Percentiles rank a stretch among this genome's conserved stretches.
Evolutionary conservation across 2,113 vertebrate species (phyloP).

Genomic region (Platanista minor): DNA sequence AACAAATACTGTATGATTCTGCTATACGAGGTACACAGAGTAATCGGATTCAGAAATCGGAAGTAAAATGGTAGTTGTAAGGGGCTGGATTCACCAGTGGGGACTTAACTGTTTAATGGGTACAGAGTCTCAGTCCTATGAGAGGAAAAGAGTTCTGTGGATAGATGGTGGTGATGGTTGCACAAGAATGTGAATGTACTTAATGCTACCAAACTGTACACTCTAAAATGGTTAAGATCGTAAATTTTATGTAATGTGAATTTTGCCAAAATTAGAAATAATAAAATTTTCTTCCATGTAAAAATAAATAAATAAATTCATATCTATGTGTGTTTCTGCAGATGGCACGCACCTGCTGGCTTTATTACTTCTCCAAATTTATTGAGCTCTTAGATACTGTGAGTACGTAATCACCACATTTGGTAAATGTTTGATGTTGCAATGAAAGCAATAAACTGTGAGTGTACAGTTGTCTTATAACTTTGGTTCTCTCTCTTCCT

Average conservation of each 20-base stretch:
- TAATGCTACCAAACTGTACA: background rate
- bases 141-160: background rate
- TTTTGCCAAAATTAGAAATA: constrained; percentile 11
- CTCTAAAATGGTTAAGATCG: background rate
- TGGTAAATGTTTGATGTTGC: constrained; percentile 42
- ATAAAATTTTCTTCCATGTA: background rate
- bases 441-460: background rate
- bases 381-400: constrained; percentile 98
- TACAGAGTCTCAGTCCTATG: background rate
- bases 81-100: background rate
- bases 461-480: background rate
- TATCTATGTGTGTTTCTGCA: constrained; percentile 73
- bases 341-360: constrained; percentile 95
- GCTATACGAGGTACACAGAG: background rate
- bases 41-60: background rate
- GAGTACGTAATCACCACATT: constrained; percentile 77
- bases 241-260: background rate
- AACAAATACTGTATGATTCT: background rate
- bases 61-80: background rate
- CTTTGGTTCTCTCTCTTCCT: constrained; percentile 1
- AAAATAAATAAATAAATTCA: background rate
- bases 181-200: background rate
- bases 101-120: background rate
- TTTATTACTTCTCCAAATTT: constrained; percentile 98
- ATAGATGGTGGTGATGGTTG: background rate